phyloP scores from a whole-genome alignment of 2,888 invertebrate species.

The Andrena dorsata region DNA sequence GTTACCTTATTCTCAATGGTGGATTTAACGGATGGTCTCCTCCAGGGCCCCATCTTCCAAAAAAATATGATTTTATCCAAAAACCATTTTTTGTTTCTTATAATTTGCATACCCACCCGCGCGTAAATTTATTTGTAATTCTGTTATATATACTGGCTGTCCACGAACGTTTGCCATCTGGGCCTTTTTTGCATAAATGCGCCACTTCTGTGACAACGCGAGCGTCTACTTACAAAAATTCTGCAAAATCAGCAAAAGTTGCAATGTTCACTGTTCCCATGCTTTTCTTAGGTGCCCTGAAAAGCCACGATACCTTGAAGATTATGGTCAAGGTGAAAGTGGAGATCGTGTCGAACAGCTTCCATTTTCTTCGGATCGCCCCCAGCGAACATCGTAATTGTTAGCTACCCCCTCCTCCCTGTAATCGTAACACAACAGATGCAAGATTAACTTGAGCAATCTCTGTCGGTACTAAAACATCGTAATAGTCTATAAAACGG shows the following conservation, averaged over 20 bases:
- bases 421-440: not conserved
- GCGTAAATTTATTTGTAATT: too few species aligned
- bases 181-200: too few species aligned
- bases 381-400: not conserved
- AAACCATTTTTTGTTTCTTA: too few species aligned
- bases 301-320: conserved; percentile 25
- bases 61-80: too few species aligned
- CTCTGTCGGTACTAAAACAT: not conserved
- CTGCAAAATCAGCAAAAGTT: not conserved
- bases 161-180: too few species aligned
- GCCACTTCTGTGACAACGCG: not conserved
- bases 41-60: too few species aligned
- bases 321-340: conserved; percentile 67
- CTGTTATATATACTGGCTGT: too few species aligned
- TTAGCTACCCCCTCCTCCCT: not conserved
- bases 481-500: not conserved
- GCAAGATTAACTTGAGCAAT: not conserved
- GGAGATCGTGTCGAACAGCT: conserved; percentile 45
- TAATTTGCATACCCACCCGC: not conserved
- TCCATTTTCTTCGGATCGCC: not conserved
- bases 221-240: not conserved
- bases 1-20: not conserved
- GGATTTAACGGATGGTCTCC: too few species aligned
- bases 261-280: not conserved
- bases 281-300: not conserved